These are phyloP conservation scores for Ornithorhynchus anatinus DNA, from an alignment of 2,113 vertebrate species.

Conservation along the genomic window DNA sequence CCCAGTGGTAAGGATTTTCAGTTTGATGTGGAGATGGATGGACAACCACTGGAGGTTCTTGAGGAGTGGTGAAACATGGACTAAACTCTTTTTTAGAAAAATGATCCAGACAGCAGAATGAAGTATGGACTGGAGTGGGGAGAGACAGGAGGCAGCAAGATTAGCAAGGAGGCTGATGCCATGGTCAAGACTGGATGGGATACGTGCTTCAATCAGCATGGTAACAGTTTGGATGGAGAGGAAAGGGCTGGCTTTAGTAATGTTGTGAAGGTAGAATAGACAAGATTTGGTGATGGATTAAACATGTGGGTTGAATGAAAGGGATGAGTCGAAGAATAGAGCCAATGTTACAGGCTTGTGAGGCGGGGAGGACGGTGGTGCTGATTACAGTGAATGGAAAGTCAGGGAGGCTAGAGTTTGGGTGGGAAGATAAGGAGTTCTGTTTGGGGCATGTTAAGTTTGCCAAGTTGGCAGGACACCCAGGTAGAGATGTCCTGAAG, in stretches of 20 bases:
- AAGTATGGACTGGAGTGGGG: not conserved
- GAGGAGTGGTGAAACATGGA: not conserved
- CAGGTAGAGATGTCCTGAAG: not conserved
- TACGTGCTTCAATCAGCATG: not conserved
- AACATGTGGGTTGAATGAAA: not conserved
- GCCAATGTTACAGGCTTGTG: not conserved
- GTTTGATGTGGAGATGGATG: not conserved
- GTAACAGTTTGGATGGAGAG: too few relatives aligned
- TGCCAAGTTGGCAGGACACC: not conserved
- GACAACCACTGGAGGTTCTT: not conserved
- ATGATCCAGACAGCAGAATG: not conserved
- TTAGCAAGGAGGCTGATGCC: not conserved
- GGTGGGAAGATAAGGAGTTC: not conserved
- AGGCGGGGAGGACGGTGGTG: not conserved
- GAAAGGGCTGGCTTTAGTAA: not conserved
- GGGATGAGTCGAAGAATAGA: not conserved
- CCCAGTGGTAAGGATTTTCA: not conserved
- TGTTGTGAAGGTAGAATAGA: not conserved
- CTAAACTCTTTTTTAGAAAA: not conserved
- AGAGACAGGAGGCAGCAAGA: not conserved
- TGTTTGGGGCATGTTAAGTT: not conserved
- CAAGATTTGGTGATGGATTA: not conserved
- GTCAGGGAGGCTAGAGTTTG: not conserved
- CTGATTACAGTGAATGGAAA: not conserved
- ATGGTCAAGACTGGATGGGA: not conserved